Base-by-base conservation (phyloP, 2,888 invertebrate genomes). In the Byasa hedistus region DNA sequence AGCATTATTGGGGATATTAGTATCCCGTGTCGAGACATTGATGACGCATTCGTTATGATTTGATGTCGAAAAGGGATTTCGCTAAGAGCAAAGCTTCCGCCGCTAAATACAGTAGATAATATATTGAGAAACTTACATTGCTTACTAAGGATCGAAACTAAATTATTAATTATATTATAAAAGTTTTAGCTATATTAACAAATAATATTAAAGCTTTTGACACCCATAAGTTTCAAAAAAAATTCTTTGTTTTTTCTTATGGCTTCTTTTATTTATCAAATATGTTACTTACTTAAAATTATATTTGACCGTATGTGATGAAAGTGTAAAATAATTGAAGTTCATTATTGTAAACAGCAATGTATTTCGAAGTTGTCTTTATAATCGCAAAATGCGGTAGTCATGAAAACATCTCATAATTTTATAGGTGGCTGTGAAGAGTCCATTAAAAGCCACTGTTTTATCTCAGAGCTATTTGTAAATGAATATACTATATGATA, bases 391-490 rank as follows among this genome's bases (percentile, higher is more conserved):
- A 52, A 66, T 64, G 36, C 22, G 39, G 32, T 66, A 55, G 23
- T 44, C 57, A 44, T 56, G 63, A 63, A 63, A 56, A 56, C 23
- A 56, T 63, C 59, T 68, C 32, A 60, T 71, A 69, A 71, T 80
- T 84, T 85, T 84, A 86, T 78, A 77, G 73, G 72, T 74, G 69
- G 71, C 73, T 70, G 71, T 76, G 78, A 82, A 82, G 82, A 82
- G 76, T 74, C 79, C 80, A 84, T 85, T 81, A 85, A 79, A 77
- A 67, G 76, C 75, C 72, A 72, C 69, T 75, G 80, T 81, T 84
- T 85, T 84, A 85, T 79, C 68, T 64, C 55, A 58, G 76, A 69
- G 71, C 69, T 73, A 68, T 67, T 75, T 76, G 76, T 73, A 69
- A 73, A 69, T 71, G 66, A 57, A 60, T 65, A 32, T 22, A 63